These are phyloP conservation scores for Coilia nasus DNA, from an alignment of 2,797 vertebrate species.

Conservation along the genomic window DNA sequence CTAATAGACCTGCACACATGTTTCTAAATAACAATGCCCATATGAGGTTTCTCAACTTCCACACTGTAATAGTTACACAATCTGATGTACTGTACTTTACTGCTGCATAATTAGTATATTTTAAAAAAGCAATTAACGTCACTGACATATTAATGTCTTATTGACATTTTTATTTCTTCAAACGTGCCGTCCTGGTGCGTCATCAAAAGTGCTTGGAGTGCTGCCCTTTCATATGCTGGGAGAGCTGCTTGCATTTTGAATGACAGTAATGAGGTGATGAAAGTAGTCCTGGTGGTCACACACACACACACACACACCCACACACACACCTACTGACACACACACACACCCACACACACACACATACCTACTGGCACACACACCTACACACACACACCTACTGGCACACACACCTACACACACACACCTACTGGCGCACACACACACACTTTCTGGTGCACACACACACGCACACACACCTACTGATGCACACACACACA, in stretches of 20 bases:
- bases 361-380: no score
- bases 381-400: slow-evolving; percentile 18
- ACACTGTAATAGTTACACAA: not conserved
- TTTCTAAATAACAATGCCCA: not conserved
- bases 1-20: not conserved
- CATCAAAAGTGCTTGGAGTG: not conserved
- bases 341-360: no score
- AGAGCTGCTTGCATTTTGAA: slow-evolving; percentile 56
- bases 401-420: slow-evolving; percentile 6
- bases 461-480: slow-evolving; percentile 20
- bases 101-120: not conserved
- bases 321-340: slow-evolving; percentile 9
- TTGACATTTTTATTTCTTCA: not conserved
- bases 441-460: not conserved
- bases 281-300: slow-evolving; percentile 62
- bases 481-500: slow-evolving; percentile 20
- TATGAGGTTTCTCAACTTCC: not conserved
- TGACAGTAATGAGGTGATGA: slow-evolving; percentile 72
- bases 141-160: not conserved
- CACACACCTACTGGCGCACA: no score
- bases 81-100: not conserved
- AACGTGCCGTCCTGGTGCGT: not conserved
- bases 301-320: slow-evolving; percentile 15
- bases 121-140: not conserved
- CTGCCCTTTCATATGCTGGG: not conserved